Evolutionary conservation across 1,140 invertebrate genomes (phyloP).

Genomic region (Tetraneura akinire): DNA sequence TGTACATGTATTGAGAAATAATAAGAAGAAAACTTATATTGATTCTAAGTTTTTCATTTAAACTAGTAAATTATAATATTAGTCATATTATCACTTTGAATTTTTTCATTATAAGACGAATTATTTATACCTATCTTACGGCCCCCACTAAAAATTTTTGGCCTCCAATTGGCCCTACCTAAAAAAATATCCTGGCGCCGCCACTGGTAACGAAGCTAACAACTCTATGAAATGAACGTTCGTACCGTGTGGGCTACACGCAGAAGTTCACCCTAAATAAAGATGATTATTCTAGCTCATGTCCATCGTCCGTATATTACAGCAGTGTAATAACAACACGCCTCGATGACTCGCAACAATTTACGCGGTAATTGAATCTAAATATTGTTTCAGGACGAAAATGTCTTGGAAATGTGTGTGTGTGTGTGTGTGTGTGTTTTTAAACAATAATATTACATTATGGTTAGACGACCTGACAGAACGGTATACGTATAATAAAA

Average conservation of each 20-base stretch:
- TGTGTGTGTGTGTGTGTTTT: slow-evolving; percentile 1
- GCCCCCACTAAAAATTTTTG: no score
- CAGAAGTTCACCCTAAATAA: slow-evolving; percentile 34
- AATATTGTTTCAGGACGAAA: slow-evolving; percentile 44
- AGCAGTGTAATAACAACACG: slow-evolving; percentile 25
- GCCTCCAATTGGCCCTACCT: no score
- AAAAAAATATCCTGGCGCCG: no score
- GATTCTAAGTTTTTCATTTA: no score
- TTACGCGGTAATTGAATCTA: slow-evolving; percentile 46
- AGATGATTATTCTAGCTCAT: slow-evolving; percentile 11
- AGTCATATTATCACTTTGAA: no score
- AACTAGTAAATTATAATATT: no score
- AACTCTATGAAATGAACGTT: not conserved
- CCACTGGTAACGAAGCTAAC: no score
- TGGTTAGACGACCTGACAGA: not conserved
- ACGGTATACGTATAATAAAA: not conserved
- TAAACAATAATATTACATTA: slow-evolving; percentile 1
- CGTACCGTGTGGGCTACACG: not conserved
- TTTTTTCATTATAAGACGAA: no score
- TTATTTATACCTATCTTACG: no score
- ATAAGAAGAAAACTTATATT: no score
- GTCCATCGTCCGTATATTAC: not conserved
- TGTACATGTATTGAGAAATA: no score
- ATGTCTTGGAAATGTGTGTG: not conserved
- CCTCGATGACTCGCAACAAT: slow-evolving; percentile 47